A percentile compares a stretch with the other conserved stretches of the same genome.
These are phyloP conservation scores for Chionomys nivalis DNA, from an alignment of 2,113 vertebrate genomes.

Conservation along the genomic window DNA sequence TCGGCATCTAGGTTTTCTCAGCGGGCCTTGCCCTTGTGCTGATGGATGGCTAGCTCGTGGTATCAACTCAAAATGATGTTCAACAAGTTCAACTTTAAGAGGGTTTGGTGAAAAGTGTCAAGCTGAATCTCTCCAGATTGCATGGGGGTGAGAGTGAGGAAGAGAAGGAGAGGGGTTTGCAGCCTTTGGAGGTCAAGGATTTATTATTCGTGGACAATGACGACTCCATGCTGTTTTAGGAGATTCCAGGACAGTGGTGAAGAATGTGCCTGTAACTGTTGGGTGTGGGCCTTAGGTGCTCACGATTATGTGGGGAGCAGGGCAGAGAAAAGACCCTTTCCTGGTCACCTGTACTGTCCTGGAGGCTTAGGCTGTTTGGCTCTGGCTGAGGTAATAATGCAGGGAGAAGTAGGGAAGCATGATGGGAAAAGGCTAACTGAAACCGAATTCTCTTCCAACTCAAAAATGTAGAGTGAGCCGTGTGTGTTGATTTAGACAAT, in stretches of 20 bases:
- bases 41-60: background rate
- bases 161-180: background rate
- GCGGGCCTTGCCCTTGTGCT: background rate
- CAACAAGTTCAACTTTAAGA: background rate
- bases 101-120: background rate
- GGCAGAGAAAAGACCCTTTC: background rate
- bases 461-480: background rate
- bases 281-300: background rate
- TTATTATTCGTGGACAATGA: background rate
- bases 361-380: background rate
- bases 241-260: background rate
- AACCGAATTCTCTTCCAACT: background rate
- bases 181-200: background rate
- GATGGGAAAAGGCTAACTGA: background rate
- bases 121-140: background rate
- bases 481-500: background rate
- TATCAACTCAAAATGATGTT: background rate
- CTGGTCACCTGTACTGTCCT: background rate
- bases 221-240: background rate
- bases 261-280: background rate
- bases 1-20: background rate
- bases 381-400: background rate
- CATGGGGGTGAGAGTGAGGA: background rate
- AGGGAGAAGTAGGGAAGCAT: background rate
- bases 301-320: background rate